phyloP scores from a whole-genome alignment of 2,888 invertebrate genomes.

The Mesorhabditis belari region DNA sequence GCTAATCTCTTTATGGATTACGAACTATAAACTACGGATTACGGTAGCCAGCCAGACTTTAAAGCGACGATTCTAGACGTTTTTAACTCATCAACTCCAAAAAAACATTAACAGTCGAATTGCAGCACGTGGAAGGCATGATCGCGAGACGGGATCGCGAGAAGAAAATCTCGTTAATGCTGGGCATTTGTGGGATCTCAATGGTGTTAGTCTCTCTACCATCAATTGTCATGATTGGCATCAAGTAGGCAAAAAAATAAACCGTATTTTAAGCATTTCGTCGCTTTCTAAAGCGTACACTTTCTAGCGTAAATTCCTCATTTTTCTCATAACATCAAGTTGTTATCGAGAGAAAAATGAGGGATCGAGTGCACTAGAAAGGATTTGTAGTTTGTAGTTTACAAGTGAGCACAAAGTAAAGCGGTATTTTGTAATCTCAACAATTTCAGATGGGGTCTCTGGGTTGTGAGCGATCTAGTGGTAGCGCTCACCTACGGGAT shows the following conservation, averaged over 20 bases:
- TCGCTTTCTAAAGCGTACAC: neutral
- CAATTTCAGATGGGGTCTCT: neutral
- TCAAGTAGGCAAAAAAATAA: neutral
- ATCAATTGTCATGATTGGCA: conserved; percentile 7
- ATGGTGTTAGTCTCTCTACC: conserved; percentile 7
- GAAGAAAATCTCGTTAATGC: neutral
- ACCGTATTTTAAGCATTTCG: no score
- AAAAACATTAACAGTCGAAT: no score
- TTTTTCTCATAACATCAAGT: neutral
- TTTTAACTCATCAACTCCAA: no score
- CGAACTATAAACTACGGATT: no score
- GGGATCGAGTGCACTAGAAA: no score
- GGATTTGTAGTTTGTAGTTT: no score
- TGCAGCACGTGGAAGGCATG: neutral
- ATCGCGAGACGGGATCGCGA: neutral
- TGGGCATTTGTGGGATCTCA: conserved; percentile 2
- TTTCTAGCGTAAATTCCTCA: neutral
- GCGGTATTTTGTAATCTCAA: no score
- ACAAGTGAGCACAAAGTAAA: no score
- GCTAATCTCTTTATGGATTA: no score
- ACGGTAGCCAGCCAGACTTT: no score
- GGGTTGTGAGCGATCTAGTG: neutral
- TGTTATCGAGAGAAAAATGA: no score
- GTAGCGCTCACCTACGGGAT: neutral
- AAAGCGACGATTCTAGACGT: no score